phyloP scores from a whole-genome alignment of 2,797 vertebrate genomes.

The Sebastes ruberrimus region DNA sequence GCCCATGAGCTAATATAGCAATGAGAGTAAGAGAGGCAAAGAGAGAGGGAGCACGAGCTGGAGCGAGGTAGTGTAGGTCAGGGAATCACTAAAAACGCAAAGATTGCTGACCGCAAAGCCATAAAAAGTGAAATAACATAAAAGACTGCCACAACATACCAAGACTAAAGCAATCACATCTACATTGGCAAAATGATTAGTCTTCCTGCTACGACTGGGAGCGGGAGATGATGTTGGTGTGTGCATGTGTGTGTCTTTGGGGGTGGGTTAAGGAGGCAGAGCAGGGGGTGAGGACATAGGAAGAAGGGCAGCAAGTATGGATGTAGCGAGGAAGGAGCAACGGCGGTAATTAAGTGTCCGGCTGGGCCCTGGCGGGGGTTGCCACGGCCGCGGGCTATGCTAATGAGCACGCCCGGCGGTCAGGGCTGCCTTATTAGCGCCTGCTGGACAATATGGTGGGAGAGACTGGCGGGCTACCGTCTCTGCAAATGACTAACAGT shows the following conservation, averaged over 20 bases:
- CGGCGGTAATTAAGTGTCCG: constrained; percentile 84
- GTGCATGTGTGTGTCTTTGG: constrained; percentile 14
- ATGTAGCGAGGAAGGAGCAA: constrained; percentile 68
- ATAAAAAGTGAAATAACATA: constrained; percentile 62
- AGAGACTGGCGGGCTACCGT: constrained; percentile 68
- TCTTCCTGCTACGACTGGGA: constrained; percentile 9
- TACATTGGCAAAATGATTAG: constrained; percentile 61
- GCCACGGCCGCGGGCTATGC: constrained; percentile 83
- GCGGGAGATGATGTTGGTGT: not conserved
- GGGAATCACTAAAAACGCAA: constrained; percentile 61
- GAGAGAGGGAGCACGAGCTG: constrained; percentile 48
- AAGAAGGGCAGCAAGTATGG: constrained; percentile 60
- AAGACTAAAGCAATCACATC: constrained; percentile 50
- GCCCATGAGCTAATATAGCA: constrained; percentile 76
- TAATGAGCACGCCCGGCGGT: constrained; percentile 82
- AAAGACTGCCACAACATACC: constrained; percentile 51
- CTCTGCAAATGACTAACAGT: constrained; percentile 79
- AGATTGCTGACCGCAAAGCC: constrained; percentile 62
- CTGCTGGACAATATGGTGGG: constrained; percentile 82
- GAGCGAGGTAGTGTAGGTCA: constrained; percentile 58
- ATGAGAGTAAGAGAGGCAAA: constrained; percentile 52
- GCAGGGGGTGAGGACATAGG: constrained; percentile 58
- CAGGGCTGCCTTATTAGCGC: constrained; percentile 82
- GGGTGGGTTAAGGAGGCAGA: constrained; percentile 62
- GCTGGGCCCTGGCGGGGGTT: constrained; percentile 76